Evolutionary conservation across 2,888 invertebrate genomes (phyloP).

Genomic region (Latheticus oryzae): DNA sequence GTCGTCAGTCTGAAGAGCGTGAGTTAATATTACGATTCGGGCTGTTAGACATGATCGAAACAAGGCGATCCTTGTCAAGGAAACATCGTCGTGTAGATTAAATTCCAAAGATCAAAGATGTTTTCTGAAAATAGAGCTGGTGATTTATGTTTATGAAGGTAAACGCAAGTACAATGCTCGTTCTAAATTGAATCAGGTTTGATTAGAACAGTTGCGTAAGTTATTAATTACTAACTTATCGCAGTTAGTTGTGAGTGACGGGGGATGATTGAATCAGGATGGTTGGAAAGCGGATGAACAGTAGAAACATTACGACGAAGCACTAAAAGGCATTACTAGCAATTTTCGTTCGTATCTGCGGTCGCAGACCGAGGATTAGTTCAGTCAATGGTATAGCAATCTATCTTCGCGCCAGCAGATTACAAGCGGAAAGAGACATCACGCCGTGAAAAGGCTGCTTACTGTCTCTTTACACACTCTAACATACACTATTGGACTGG

Average conservation of each 20-base stretch:
- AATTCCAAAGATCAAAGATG: constrained; percentile 33
- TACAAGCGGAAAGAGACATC: constrained; percentile 60
- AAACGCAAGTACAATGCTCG: constrained; percentile 38
- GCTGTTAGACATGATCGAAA: constrained; percentile 14
- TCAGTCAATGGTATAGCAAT: constrained; percentile 62
- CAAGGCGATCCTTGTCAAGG: constrained; percentile 15
- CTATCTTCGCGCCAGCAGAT: constrained; percentile 63
- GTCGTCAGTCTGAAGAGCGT: no score
- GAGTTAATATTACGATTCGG: no score
- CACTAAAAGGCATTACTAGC: constrained; percentile 56
- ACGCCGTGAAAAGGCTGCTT: constrained; percentile 54
- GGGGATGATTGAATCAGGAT: constrained; percentile 42
- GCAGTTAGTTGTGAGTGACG: constrained; percentile 34
- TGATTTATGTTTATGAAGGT: constrained; percentile 40
- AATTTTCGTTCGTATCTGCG: constrained; percentile 61
- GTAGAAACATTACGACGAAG: constrained; percentile 44
- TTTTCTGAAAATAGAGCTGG: constrained; percentile 25
- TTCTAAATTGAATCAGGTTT: constrained; percentile 39
- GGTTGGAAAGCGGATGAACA: constrained; percentile 37
- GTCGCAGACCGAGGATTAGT: constrained; percentile 60
- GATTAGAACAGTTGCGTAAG: constrained; percentile 44
- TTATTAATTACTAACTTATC: constrained; percentile 46
- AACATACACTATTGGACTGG: constrained; percentile 46
- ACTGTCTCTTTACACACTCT: constrained; percentile 51
- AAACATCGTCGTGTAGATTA: constrained; percentile 29